A percentile compares a stretch with the other conserved stretches of the same genome.
These are phyloP conservation scores for Zenarchopterus dispar DNA, from an alignment of 2,797 vertebrate genomes.

Conservation along the genomic window DNA sequence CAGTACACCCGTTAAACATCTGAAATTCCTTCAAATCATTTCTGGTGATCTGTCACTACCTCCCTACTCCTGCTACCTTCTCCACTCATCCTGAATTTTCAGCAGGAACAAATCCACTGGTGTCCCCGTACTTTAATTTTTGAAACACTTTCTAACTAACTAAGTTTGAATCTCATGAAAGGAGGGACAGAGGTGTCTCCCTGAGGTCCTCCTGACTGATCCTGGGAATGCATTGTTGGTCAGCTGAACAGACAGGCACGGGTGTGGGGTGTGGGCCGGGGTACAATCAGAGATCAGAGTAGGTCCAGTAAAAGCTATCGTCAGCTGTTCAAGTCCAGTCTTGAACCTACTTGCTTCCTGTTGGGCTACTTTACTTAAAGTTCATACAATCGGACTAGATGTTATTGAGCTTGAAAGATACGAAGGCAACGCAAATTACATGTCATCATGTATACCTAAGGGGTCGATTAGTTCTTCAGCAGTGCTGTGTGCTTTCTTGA, in stretches of 20 bases:
- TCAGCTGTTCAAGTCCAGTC: constrained; percentile 43
- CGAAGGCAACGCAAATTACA: constrained; percentile 43
- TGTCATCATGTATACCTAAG: constrained; percentile 19
- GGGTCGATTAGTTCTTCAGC: constrained; percentile 45
- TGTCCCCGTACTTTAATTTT: constrained; percentile 12
- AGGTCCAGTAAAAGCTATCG: constrained; percentile 34
- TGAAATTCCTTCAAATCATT: no score
- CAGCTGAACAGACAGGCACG: constrained; percentile 55
- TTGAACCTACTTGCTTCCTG: constrained; percentile 24
- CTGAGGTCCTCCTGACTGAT: constrained; percentile 56
- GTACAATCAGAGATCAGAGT: constrained; percentile 59
- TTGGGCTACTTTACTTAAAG: constrained; percentile 14
- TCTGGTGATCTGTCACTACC: neutral
- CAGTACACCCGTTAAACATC: constrained; percentile 2
- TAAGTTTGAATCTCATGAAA: constrained; percentile 31
- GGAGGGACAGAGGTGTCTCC: constrained; percentile 49
- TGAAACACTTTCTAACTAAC: constrained; percentile 25
- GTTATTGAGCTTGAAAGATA: constrained; percentile 16
- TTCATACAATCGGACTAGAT: constrained; percentile 34
- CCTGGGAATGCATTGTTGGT: constrained; percentile 47
- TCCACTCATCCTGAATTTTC: constrained; percentile 1
- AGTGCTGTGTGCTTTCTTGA: constrained; percentile 38
- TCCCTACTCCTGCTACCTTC: neutral
- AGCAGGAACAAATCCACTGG: constrained; percentile 12
- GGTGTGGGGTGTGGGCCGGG: constrained; percentile 28